These are phyloP conservation scores for Drosophila prolongata DNA, from an alignment of 2,888 invertebrate species.

Conservation along the genomic window DNA sequence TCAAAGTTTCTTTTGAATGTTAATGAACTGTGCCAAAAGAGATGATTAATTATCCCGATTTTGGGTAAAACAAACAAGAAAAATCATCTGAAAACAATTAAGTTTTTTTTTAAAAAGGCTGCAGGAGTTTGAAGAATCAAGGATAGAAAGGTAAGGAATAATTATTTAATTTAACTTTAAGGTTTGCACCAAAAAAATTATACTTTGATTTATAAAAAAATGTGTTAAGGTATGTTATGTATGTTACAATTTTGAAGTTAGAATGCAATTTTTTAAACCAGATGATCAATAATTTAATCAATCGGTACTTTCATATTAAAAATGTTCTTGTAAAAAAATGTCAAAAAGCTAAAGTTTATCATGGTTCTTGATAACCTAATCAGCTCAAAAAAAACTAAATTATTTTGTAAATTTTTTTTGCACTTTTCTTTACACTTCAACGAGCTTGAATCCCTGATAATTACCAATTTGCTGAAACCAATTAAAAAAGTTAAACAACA, in stretches of 20 bases:
- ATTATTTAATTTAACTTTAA: not conserved
- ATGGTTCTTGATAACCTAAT: too few relatives aligned
- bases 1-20: conserved; percentile 25
- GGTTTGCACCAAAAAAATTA: not conserved
- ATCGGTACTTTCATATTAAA: too few relatives aligned
- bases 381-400: not conserved
- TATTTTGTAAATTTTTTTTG: not conserved
- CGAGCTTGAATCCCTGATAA: not conserved
- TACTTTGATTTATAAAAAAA: too few relatives aligned
- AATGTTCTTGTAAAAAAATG: too few relatives aligned
- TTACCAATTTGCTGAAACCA: not conserved
- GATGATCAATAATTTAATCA: too few relatives aligned
- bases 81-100: conserved; percentile 18
- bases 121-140: not conserved
- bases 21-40: conserved; percentile 26
- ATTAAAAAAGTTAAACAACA: not conserved
- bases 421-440: not conserved
- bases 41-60: conserved; percentile 38
- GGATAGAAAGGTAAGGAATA: conserved; percentile 16
- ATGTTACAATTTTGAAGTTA: too few relatives aligned
- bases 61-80: conserved; percentile 26
- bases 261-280: too few relatives aligned
- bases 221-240: too few relatives aligned
- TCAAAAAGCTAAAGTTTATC: too few relatives aligned
- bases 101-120: not conserved